These are phyloP conservation scores for Tapirus indicus DNA, from an alignment of 2,797 vertebrate genomes.

Conservation along the genomic window DNA sequence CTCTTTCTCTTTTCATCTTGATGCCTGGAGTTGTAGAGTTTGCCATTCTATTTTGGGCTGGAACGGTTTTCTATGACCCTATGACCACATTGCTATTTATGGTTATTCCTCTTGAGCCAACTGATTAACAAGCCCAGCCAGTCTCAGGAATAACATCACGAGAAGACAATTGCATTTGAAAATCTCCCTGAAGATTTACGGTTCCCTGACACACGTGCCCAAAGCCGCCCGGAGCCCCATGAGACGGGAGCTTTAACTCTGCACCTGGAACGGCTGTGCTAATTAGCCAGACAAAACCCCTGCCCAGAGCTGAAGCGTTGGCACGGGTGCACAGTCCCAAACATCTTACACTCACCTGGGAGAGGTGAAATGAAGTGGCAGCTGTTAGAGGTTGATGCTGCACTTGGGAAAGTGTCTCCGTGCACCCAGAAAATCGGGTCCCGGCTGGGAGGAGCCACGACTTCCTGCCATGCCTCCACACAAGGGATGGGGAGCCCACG, in stretches of 20 bases:
- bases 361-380: rapidly evolving
- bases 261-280: rapidly evolving
- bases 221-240: background rate
- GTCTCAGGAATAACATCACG: constrained; percentile 41
- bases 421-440: too few relatives aligned
- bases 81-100: background rate
- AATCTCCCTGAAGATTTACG: constrained; percentile 4
- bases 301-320: rapidly evolving
- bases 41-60: background rate
- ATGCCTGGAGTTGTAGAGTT: rapidly evolving
- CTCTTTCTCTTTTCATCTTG: background rate
- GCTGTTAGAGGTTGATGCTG: too few relatives aligned
- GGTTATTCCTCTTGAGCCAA: background rate
- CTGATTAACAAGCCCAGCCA: background rate
- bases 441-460: too few relatives aligned
- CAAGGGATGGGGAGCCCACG: rapidly evolving
- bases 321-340: background rate
- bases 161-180: constrained; percentile 23
- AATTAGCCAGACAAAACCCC: background rate
- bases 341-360: rapidly evolving
- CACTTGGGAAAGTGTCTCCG: background rate
- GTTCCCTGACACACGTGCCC: background rate
- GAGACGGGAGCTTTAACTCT: background rate
- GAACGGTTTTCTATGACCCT: rapidly evolving
- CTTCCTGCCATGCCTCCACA: rapidly evolving